phyloP scores from a whole-genome alignment of 2,113 vertebrate genomes.

The Dolichallabes microphthalmus region DNA sequence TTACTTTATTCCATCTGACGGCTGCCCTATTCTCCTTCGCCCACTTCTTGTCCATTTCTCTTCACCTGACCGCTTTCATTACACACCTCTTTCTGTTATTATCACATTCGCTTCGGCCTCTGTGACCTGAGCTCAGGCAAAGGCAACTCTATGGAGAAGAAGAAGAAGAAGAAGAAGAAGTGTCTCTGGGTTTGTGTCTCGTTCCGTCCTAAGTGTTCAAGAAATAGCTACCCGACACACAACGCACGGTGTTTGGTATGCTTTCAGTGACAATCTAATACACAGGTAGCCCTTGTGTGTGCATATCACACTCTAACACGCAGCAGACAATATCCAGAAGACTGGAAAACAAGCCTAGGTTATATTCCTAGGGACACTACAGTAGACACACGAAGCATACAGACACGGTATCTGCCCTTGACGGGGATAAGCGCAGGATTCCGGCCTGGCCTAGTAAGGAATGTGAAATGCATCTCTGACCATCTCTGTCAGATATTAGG shows the following conservation, averaged over 20 bases:
- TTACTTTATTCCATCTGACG: conserved; percentile 39
- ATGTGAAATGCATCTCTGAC: conserved; percentile 11
- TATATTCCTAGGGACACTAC: neutral
- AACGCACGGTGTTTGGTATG: neutral
- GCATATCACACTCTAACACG: neutral
- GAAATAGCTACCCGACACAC: neutral
- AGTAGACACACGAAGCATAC: neutral
- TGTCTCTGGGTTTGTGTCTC: conserved; percentile 24
- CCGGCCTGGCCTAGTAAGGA: neutral
- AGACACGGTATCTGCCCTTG: neutral
- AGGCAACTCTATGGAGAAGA: conserved; percentile 9
- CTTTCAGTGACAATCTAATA: neutral
- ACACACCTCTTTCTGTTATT: conserved; percentile 38
- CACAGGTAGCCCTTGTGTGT: neutral
- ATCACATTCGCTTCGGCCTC: conserved; percentile 29
- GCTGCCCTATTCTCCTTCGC: conserved; percentile 23
- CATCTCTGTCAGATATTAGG: conserved; percentile 21
- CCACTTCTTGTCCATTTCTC: conserved; percentile 21
- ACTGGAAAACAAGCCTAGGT: neutral
- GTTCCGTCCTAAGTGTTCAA: neutral
- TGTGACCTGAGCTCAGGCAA: conserved; percentile 13
- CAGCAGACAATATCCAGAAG: neutral
- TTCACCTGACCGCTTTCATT: conserved; percentile 21
- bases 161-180: neutral
- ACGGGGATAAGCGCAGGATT: neutral